Evolutionary conservation across 2,113 vertebrate species (phyloP), one percentile per base, ranked within the genome.

Genomic region (Dendropsophus ebraccatus): DNA sequence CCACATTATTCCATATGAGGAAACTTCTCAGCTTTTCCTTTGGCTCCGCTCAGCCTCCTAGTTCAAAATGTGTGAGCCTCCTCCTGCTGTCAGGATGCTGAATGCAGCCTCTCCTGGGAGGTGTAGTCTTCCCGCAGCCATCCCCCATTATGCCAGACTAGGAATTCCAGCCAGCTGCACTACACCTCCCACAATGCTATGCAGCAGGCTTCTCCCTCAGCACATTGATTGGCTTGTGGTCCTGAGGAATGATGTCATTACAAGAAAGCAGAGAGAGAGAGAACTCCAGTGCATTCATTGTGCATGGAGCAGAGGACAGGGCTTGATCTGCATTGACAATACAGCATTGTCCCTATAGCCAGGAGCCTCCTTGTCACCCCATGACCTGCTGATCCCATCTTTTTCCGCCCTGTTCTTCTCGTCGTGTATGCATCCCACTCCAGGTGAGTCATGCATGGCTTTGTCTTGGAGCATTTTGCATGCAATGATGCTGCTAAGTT

Each of bases 181-280:
- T 90, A 70, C 87, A 83, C 35, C 37, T 88, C 90, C 90, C 90
- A 90, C 11, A 88, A 86, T 81, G 41, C 23, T 6, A 6, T 67
- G 67, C 49, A 37, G 56, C 58, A 16, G 75, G 62, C 49, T 69
- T 65, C 84, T 87, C 76, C 35, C 83, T 60, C 52, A 65, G 69
- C 58, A 82, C n/a, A 70, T 62, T 58, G 45, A 74, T 88, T 81
- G 82, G 82, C 87, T 87, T 76, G 73, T 85, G 88, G 86, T 82
- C 85, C 77, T 86, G 37, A 74, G 85, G 84, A 87, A 90, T 90
- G 91, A 92, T 90, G 90, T 92, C 91, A 92, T 92, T 88, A 85
- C 87, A 84, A 87, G 89, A 90, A 89, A 90, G 50, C 82, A 87
- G 87, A 85, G 35, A 67, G 28, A 67, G 32, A 41, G 89, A 87